Conservation (phyloP, 2,113 vertebrate species). For the Psittacula cyanocephala region DNA sequence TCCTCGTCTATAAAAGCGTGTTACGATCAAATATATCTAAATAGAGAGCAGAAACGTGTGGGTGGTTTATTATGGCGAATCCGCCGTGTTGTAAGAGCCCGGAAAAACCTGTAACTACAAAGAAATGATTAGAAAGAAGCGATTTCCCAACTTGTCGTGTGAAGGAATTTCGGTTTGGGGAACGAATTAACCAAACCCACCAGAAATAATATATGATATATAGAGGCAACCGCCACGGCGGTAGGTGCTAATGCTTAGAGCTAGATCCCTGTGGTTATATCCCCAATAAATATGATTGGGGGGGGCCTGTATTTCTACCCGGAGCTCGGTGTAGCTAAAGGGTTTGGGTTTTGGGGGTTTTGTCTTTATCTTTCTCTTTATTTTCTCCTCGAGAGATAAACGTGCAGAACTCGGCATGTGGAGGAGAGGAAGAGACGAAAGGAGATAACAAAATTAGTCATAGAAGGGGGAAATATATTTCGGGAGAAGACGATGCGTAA, state of each 20-base stretch:
- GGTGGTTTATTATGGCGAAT: not conserved
- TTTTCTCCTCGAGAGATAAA: no score
- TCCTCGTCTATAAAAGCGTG: not conserved
- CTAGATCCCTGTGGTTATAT: not conserved
- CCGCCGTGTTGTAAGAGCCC: not conserved
- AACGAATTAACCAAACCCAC: not conserved
- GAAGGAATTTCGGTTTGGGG: not conserved
- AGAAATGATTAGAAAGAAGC: not conserved
- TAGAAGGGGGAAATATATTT: not conserved
- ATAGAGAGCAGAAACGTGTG: not conserved
- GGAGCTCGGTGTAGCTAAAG: not conserved
- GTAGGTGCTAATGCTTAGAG: not conserved
- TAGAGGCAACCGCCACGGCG: not conserved
- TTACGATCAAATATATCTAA: not conserved
- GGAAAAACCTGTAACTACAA: not conserved
- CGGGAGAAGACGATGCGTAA: not conserved
- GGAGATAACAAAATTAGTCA: not conserved
- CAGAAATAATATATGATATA: not conserved
- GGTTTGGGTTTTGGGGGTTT: accelerated
- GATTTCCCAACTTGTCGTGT: not conserved
- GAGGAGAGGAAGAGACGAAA: not conserved
- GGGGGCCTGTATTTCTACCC: not conserved
- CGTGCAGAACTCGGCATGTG: not conserved
- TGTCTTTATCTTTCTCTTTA: not conserved
- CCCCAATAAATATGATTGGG: not conserved